Base-by-base conservation (phyloP, 1,140 invertebrate genomes). In the Artemia franciscana region DNA sequence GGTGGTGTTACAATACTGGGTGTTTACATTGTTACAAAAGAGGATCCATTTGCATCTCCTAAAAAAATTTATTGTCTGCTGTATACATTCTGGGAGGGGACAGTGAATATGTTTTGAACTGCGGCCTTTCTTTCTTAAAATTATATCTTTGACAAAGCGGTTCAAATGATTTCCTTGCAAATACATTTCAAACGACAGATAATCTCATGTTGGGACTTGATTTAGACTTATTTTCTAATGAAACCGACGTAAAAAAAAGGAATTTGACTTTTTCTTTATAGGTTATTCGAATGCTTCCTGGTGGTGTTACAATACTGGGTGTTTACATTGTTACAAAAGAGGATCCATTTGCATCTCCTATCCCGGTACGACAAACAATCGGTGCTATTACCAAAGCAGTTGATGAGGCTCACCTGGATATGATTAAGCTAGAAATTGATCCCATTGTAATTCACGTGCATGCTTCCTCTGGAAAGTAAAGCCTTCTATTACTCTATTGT, bases 1-100 rank as follows among this genome's bases (percentile, higher is more conserved):
- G 63, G 63, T 26, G 63, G 63, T 1, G 28, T 64, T 5, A 62
- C 60, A 2, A 62, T 64, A 21, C 58, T 64, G 24, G 63, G 63
- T n/a, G 24, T 64, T 58, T 64, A 61, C 58, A 25, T 64, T 18
- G 60, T 64, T 39, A 57, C 60, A 2, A 18, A 23, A 15, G 12
- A 26, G 61, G 63, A 64, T 25, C 60, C 60, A 7, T 64, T 64
- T 58, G 39, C 57, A 23, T 57, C 51, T n/a, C n/a, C n/a, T n/a
- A n/a, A n/a, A n/a, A n/a, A n/a, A n/a, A n/a, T n/a, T n/a, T n/a
- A n/a, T n/a, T n/a, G n/a, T n/a, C n/a, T n/a, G n/a, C n/a, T n/a
- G n/a, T n/a, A n/a, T n/a, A n/a, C n/a, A n/a, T n/a, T n/a, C n/a
- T n/a, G n/a, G n/a, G n/a, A n/a, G n/a, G n/a, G n/a, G n/a, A n/a